These are phyloP conservation scores for Halcyon leucocephala DNA, from an alignment of 2,797 vertebrate species.

Conservation along the genomic window DNA sequence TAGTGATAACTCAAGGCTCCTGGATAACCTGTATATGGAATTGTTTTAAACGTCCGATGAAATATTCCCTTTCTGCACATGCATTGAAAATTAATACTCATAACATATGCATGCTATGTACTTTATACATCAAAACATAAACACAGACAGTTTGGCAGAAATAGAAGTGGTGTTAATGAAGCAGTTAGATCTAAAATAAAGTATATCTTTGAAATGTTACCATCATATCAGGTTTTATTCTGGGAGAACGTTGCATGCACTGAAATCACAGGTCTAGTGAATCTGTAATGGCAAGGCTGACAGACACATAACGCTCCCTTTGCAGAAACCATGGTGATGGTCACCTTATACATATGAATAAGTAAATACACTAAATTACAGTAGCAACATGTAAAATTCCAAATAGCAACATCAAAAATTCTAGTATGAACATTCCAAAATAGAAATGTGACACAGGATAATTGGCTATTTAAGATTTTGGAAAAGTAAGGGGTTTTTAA, in stretches of 20 bases:
- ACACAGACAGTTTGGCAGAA: neutral
- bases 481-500: neutral
- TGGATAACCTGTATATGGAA: neutral
- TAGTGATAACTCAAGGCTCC: neutral
- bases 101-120: neutral
- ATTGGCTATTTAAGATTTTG: neutral
- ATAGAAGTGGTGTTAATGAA: slow-evolving; percentile 3
- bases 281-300: slow-evolving; percentile 1
- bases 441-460: neutral
- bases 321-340: slow-evolving; percentile 41
- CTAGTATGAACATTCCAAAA: neutral
- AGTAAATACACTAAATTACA: neutral
- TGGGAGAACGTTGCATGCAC: neutral
- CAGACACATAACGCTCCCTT: neutral
- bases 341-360: slow-evolving; percentile 2
- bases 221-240: neutral
- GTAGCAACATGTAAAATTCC: neutral
- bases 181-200: neutral
- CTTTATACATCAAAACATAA: slow-evolving; percentile 7
- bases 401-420: too few species aligned
- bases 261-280: slow-evolving; percentile 19
- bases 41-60: neutral
- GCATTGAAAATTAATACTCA: neutral
- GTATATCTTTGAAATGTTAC: neutral
- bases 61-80: neutral